Base-by-base conservation (phyloP, 2,888 invertebrate genomes). In the Platycheirus rosarum region DNA sequence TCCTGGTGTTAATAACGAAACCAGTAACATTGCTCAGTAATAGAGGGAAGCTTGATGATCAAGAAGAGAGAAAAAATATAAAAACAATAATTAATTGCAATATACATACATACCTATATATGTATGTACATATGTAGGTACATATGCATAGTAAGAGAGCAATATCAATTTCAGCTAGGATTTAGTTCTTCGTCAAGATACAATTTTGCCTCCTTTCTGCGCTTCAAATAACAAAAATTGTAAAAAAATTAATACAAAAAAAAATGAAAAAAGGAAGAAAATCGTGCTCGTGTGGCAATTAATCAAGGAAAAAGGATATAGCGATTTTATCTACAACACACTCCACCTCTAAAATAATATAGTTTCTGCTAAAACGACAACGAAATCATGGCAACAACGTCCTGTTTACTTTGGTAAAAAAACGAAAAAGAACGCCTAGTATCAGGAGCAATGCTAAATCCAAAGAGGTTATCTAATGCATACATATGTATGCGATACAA, bases 71-170 rank as follows among this genome's bases (percentile, higher is more conserved):
- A 68, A 44, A 53, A 53, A 46, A 46, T 23, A 53, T 20, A 8
- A 14, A 46, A 16, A 57, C 44, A 55, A 70, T 80, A 80, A 80
- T 80, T 80, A 80, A 75, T 80, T 65, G 65, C 75, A 70, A 60
- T 49, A 55, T 46, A n/a, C n/a, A n/a, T n/a, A n/a, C n/a, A n/a
- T n/a, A n/a, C n/a, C n/a, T n/a, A n/a, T n/a, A n/a, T n/a, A n/a
- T n/a, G n/a, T n/a, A 53, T 51, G 26, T 16, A 14, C 11, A 5
- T n/a, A 11, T 11, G 32, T 16, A 32, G 1, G 2, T 18, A 3
- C 4, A 44, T 6, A 2, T 11, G n/a, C n/a, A n/a, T 23, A 8
- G 29, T 7, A 32, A 23, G 23, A 23, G 29, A 8, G 73, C 55
- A 49, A 65, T 46, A 46, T 44, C 53, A 44, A 75, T 69, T 49